phyloP scores from a whole-genome alignment of 2,888 invertebrate genomes.

The Dryadula phaetusa region DNA sequence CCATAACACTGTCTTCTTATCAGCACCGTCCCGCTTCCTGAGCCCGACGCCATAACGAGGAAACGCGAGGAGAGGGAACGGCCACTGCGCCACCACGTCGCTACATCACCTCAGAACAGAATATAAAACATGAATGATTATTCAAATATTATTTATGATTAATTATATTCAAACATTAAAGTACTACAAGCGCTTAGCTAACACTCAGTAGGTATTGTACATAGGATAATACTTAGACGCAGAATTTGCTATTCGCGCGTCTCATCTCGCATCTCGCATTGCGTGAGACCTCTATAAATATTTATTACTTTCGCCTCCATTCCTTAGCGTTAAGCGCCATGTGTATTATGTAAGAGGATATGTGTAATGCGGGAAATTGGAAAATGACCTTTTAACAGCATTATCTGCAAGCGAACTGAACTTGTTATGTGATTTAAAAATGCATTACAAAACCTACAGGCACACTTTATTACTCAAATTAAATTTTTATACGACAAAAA shows the following conservation, averaged over 20 bases:
- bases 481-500: too few relatives aligned
- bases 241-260: slow-evolving; percentile 13
- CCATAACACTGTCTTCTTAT: slow-evolving; percentile 19
- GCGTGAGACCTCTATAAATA: slow-evolving; percentile 27
- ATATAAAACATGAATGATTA: not conserved
- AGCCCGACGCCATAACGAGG: not conserved
- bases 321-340: not conserved
- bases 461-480: too few relatives aligned
- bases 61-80: not conserved
- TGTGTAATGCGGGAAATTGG: not conserved
- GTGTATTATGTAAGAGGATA: slow-evolving; percentile 10
- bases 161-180: not conserved
- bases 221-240: not conserved
- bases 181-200: not conserved
- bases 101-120: not conserved
- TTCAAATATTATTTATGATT: not conserved
- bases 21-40: slow-evolving; percentile 14
- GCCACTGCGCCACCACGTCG: not conserved
- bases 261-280: slow-evolving; percentile 20
- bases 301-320: slow-evolving; percentile 20
- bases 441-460: too few relatives aligned
- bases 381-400: not conserved
- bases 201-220: not conserved
- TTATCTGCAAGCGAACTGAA: not conserved
- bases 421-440: not conserved